Conservation (phyloP, 1,140 invertebrate species). For the Hylaeus volcanicus region DNA sequence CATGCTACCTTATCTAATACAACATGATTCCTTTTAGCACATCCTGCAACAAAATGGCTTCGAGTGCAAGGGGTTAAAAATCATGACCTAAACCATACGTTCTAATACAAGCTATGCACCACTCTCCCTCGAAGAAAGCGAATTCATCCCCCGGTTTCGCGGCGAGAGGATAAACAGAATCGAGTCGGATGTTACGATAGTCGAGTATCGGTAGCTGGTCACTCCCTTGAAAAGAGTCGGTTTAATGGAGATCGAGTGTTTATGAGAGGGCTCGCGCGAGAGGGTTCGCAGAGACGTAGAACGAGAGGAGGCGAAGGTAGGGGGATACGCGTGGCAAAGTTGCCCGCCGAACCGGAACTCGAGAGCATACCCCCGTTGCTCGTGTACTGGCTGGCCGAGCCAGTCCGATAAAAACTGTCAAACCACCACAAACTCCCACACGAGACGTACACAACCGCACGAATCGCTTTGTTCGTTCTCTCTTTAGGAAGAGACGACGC, state of each 20-base stretch:
- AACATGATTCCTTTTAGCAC: too few species aligned
- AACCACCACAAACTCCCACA: conserved; percentile 13
- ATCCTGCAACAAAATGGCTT: too few species aligned
- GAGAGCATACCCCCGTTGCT: conserved; percentile 40
- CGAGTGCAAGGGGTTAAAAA: too few species aligned
- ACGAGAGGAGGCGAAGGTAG: conserved; percentile 21
- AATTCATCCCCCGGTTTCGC: conserved; percentile 11
- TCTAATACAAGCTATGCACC: too few species aligned
- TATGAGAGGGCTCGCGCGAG: conserved; percentile 41
- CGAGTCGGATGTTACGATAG: conserved; percentile 37
- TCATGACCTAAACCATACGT: too few species aligned
- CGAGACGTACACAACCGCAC: background rate
- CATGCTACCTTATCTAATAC: too few species aligned
- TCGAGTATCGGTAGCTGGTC: conserved; percentile 43
- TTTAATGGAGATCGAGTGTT: conserved; percentile 66
- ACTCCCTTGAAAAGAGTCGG: conserved; percentile 47
- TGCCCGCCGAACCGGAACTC: conserved; percentile 50
- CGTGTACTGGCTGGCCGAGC: conserved; percentile 41
- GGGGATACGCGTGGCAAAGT: conserved; percentile 49
- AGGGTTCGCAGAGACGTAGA: conserved; percentile 29
- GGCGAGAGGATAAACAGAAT: conserved; percentile 23
- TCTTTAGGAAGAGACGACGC: background rate
- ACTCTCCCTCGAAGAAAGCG: background rate
- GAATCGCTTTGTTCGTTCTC: conserved; percentile 1
- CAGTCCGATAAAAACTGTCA: conserved; percentile 47